A percentile compares a stretch with the other conserved stretches of the same genome.
Evolutionary conservation across 2,797 vertebrate species (phyloP).

Genomic region (Nannoperca obscura): DNA sequence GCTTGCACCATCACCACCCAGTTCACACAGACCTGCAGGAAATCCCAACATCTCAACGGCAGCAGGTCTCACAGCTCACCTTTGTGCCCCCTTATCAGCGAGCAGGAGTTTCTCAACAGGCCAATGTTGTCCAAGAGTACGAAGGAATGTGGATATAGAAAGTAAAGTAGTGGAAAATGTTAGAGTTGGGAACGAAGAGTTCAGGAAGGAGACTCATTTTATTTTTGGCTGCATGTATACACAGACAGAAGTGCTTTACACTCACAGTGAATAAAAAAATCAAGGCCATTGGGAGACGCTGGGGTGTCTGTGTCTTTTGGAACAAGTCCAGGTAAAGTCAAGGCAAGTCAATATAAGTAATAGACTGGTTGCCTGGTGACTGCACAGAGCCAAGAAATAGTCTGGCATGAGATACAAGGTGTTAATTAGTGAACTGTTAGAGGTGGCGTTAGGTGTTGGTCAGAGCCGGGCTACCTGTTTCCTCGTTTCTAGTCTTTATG

Average conservation of each 20-base stretch:
- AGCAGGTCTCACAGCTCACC: slow-evolving; percentile 42
- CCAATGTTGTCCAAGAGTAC: slow-evolving; percentile 21
- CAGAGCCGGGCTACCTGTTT: not conserved
- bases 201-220: not conserved
- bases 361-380: not conserved
- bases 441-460: not conserved
- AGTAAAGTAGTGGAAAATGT: slow-evolving; percentile 25
- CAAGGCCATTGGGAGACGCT: not conserved
- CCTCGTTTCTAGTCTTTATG: not conserved
- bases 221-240: not conserved
- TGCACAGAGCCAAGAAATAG: slow-evolving; percentile 1
- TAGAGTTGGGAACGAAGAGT: not conserved
- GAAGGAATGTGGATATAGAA: slow-evolving; percentile 43
- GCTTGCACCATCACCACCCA: slow-evolving; percentile 66
- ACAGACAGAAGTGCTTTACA: not conserved
- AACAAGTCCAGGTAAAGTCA: not conserved
- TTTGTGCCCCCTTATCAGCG: slow-evolving; percentile 65
- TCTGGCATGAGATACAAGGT: not conserved
- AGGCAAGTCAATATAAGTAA: not conserved
- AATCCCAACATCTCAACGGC: slow-evolving; percentile 41
- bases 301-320: not conserved
- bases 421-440: slow-evolving; percentile 1
- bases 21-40: slow-evolving; percentile 61
- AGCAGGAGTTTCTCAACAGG: slow-evolving; percentile 58
- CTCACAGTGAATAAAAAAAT: not conserved